phyloP scores from a whole-genome alignment of 1,140 invertebrate species.

The Leptoteleia sp. region DNA sequence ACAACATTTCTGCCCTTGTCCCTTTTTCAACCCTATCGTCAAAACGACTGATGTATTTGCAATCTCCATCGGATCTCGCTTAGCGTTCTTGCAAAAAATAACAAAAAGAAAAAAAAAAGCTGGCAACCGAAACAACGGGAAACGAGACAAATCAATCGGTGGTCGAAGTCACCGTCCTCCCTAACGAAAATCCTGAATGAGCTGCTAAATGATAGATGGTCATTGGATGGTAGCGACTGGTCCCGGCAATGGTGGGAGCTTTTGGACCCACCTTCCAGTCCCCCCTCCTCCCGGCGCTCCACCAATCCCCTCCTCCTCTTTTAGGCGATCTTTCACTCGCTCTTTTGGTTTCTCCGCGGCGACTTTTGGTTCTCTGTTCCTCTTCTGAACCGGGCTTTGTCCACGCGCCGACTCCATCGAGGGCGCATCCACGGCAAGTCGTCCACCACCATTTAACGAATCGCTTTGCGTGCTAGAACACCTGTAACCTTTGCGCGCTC shows the following conservation, averaged over 20 bases:
- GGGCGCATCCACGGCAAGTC: conserved; percentile 65
- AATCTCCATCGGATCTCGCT: conserved; percentile 6
- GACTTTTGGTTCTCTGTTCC: conserved; percentile 51
- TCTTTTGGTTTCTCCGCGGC: conserved; percentile 47
- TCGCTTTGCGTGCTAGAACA: conserved; percentile 65
- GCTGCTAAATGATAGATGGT: conserved; percentile 67
- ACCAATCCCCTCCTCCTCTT: conserved; percentile 14
- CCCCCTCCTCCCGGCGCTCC: conserved; percentile 32
- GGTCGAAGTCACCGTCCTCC: conserved; percentile 21
- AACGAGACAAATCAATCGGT: conserved; percentile 41
- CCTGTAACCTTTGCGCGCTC: conserved; percentile 64
- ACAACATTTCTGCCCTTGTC: too few species aligned
- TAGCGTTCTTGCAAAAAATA: conserved; percentile 9
- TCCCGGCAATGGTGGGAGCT: conserved; percentile 54
- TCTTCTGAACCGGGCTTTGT: conserved; percentile 61
- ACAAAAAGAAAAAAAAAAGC: conserved; percentile 1
- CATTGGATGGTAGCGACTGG: conserved; percentile 66
- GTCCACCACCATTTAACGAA: conserved; percentile 58
- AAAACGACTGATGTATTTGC: conserved; percentile 1
- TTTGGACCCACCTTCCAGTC: conserved; percentile 68
- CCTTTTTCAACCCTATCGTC: too few species aligned
- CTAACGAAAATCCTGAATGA: conserved; percentile 62
- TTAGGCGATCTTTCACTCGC: conserved; percentile 49
- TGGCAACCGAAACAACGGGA: neutral
- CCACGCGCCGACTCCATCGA: conserved; percentile 73